These are phyloP conservation scores for Saccopteryx bilineata DNA, from an alignment of 2,113 vertebrate species.

Conservation along the genomic window DNA sequence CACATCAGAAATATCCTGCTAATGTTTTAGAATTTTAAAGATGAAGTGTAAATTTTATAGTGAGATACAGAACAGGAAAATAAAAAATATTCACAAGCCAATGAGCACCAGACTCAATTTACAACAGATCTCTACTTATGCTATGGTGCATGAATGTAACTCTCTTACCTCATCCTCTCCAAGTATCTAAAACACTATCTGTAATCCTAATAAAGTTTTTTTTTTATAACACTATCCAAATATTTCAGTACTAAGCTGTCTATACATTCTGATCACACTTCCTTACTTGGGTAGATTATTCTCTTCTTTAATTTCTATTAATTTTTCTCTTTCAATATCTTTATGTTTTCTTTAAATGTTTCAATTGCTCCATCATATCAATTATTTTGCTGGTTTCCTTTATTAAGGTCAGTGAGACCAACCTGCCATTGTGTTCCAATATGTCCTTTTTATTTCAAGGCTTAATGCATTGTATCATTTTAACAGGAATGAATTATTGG, in stretches of 20 bases:
- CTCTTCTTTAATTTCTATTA: background rate
- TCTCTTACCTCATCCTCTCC: background rate
- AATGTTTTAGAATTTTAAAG: constrained; percentile 33
- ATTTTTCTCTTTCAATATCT: background rate
- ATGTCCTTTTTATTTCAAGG: background rate
- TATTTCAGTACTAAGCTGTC: background rate
- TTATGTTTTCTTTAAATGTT: background rate
- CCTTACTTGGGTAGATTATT: background rate
- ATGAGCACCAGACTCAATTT: background rate
- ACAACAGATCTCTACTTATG: background rate
- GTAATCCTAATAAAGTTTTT: background rate
- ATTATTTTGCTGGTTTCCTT: background rate
- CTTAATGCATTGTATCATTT: background rate
- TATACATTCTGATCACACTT: background rate
- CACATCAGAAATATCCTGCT: background rate
- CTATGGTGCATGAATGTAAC: background rate
- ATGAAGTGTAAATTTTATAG: background rate
- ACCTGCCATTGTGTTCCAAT: background rate
- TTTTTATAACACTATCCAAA: background rate
- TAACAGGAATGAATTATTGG: background rate
- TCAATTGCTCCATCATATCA: background rate
- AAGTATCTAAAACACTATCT: background rate
- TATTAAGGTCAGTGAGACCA: background rate
- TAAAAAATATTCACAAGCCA: background rate
- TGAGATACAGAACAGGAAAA: background rate